Evolutionary conservation across 1,140 invertebrate species (phyloP), one percentile per base, ranked within the genome.

Genomic region (Delia radicum): DNA sequence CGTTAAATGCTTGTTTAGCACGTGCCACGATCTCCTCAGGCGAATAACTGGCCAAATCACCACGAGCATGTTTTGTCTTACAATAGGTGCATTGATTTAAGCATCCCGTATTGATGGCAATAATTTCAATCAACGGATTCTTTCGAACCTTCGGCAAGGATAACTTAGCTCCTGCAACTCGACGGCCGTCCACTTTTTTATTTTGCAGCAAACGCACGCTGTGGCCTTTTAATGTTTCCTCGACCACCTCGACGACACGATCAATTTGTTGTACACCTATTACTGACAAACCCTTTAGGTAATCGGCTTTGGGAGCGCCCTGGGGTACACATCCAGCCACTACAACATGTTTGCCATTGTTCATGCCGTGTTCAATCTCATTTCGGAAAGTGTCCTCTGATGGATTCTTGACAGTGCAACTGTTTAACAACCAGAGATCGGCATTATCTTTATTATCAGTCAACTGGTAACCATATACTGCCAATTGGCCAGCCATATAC

Each of bases 71-170:
- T 85, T 99, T 99, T 0, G 98, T 99, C 87, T 99, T 99, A 82
- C 98, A 99, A 84, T 99, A 99, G 0, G 98, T 99, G 85, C 98
- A 99, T 79, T 98, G 95, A 88, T 99, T 99, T 4, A 99, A 87
- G 84, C 98, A 99, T 0, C 97, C 98, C 2, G 96, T 98, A 86
- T 97, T 99, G 15, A 99, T 98, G 0, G 98, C 92, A 78, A 99
- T 98, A 72, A 99, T 99, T 90, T 99, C 98, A 77, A 99, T 95
- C 0, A 99, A 88, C 4, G 96, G 95, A 89, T 99, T 99, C 82
- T 94, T 93, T 72, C 98, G 88, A 8, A 99, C 94, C 89, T 99
- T 99, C 0, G 98, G 98, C 4, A 99, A 87, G 55, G 91, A 88
- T 0, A 99, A 87, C 0, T 93, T 90, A 0, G 96, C 95, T 0